Base-by-base conservation (phyloP, 23 tunicate species). In the Halocynthia aurantium region DNA sequence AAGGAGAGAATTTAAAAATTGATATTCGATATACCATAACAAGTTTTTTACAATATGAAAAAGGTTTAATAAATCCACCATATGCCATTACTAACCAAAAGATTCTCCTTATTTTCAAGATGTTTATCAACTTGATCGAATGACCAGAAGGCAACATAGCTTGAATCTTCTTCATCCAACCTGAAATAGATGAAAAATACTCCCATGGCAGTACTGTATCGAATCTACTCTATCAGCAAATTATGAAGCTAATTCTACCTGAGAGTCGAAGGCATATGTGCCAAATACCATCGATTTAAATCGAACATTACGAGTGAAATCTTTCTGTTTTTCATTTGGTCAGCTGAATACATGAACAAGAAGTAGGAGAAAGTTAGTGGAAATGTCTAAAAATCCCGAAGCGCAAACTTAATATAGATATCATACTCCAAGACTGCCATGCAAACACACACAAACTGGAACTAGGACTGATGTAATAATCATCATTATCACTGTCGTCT, bases 251-350 rank as follows among this genome's bases (percentile, higher is more conserved):
- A 18, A 50, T n/a, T 80, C 57, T 67, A 92, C 98, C 92, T 81
- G 84, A 77, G 80, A 31, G 72, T 50, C 8, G 69, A 20, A 50
- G 98, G 98, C 98, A 92, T 92, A 60, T 92, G 98, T 6, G 92
- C 90, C 49, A 86, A 72, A 67, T 92, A 92, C 98, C 98, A 92
- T 52, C 86, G 63, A 75, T 92, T 92, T 44, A 92, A 62, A 69
- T 92, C 98, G 69, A 92, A 92, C 69, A 92, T 55, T 12, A 85
- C 51, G 0, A 81, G 31, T 11, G 50, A 65, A 65, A 15, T 20
- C 9, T 65, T 65, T 65, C 50, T 49, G 19, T 65, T 49, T 9
- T 10, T 49, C 22, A 65, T 20, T 15, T 71, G 17, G 10, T 22
- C 53, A 50, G n/a, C 54, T 21, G 54, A 75, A 8, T 8, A 53